Percentiles rank a stretch among this genome's conserved stretches.
Evolutionary conservation across 2,113 vertebrate genomes (phyloP).

Genomic region (Dicaeum eximium): DNA sequence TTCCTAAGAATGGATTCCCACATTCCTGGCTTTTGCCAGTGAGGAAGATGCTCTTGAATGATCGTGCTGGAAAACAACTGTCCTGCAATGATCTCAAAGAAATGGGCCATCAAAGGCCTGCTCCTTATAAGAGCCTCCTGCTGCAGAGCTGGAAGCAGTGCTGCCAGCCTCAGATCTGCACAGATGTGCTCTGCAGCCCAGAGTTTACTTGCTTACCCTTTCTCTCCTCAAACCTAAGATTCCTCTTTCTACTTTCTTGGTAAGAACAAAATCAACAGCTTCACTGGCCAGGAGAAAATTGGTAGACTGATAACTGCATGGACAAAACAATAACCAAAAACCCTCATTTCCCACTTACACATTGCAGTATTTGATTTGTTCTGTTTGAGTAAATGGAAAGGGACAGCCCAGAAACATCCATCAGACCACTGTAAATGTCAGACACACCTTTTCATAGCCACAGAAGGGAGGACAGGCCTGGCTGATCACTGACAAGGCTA

Average conservation of each 20-base stretch:
- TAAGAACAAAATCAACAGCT: neutral
- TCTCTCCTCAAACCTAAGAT: neutral
- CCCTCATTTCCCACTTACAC: neutral
- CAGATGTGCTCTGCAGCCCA: neutral
- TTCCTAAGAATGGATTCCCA: neutral
- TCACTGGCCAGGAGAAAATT: neutral
- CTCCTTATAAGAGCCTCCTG: fast-evolving
- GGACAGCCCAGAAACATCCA: neutral
- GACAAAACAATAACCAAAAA: neutral
- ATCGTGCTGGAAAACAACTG: neutral
- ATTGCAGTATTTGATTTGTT: neutral
- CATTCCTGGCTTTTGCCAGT: neutral
- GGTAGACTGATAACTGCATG: neutral
- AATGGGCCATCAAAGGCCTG: neutral
- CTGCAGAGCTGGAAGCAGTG: neutral
- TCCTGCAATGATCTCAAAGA: neutral
- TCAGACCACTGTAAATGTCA: neutral
- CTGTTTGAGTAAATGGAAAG: neutral
- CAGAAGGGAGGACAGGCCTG: neutral
- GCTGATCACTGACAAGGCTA: neutral
- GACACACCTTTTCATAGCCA: neutral
- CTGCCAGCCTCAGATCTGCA: neutral
- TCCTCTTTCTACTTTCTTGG: neutral
- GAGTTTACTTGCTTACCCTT: neutral
- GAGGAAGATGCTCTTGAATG: neutral